Base-by-base conservation (phyloP, 1,140 invertebrate genomes). In the Diorhabda carinulata region DNA sequence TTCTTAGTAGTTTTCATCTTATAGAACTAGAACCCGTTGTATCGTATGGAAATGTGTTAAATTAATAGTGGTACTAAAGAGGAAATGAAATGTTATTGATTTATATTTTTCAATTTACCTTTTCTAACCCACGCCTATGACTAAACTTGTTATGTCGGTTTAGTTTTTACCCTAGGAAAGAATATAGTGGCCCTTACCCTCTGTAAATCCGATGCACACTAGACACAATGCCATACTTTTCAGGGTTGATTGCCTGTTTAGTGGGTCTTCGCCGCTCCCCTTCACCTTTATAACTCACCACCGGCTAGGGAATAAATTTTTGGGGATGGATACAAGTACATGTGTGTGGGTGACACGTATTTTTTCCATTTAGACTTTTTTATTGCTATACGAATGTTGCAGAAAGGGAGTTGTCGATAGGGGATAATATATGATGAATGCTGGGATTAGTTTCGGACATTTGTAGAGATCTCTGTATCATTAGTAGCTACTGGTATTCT, bases 191-290 rank as follows among this genome's bases (percentile, higher is more conserved):
- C 47, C 47, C 47, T 52, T 52, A 52, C 47, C 47, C 47, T 52
- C 47, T 52, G 3, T 52, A 52, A 52, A 52, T 52, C 47, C 47
- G 47, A 52, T 52, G 47, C 47, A 52, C 47, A 52, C 6, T 52
- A 52, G 47, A 52, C 47, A 52, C 47, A 52, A 52, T 52, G 47
- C 47, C 47, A 52, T 52, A 52, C 47, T 52, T 52, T 52, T 52
- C 47, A 52, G 47, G 47, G 47, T 52, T 52, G 47, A 52, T 52
- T 52, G 47, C 47, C 47, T 52, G 47, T 52, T 52, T 52, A 52
- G 47, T 52, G 47, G 47, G 47, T 52, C 47, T 52, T 52, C 47
- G n/a, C 6, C 47, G 6, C 47, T 52, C 47, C 47, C 47, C 47
- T 52, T 9, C 5, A 5, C 47, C 47, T n/a, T 52, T 52, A 52